Conservation (phyloP, 2,113 vertebrate genomes). For the Sylvilagus bachmani region DNA sequence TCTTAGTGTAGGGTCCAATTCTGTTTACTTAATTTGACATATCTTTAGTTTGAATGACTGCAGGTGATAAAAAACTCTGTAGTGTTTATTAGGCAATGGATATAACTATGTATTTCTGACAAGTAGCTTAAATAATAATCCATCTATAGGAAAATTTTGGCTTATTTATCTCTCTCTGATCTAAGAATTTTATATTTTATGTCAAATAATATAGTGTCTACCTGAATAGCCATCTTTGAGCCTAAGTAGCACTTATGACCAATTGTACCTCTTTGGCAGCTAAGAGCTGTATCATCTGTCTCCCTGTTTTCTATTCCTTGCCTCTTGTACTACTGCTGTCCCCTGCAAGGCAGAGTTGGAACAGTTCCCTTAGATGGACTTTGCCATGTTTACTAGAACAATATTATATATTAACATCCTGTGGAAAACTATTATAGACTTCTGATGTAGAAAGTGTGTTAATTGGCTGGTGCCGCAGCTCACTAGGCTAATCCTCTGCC, state of each 20-base stretch:
- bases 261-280: not conserved
- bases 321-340: not conserved
- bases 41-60: not conserved
- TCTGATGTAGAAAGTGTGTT: not conserved
- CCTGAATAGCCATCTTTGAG: not conserved
- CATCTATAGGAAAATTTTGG: not conserved
- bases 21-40: not conserved
- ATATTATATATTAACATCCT: not conserved
- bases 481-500: too few species aligned
- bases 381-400: not conserved
- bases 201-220: not conserved
- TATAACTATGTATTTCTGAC: not conserved
- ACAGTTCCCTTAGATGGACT: not conserved
- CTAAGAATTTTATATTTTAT: not conserved
- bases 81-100: not conserved
- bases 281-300: not conserved
- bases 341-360: not conserved
- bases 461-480: not conserved
- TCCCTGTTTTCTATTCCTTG: not conserved
- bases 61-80: not conserved
- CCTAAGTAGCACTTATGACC: not conserved
- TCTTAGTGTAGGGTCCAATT: not conserved
- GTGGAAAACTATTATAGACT: not conserved
- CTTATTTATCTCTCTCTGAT: not conserved
- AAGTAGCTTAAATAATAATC: not conserved